These are phyloP conservation scores for Julus scanicus DNA, from an alignment of 2,888 invertebrate species.

Conservation along the genomic window DNA sequence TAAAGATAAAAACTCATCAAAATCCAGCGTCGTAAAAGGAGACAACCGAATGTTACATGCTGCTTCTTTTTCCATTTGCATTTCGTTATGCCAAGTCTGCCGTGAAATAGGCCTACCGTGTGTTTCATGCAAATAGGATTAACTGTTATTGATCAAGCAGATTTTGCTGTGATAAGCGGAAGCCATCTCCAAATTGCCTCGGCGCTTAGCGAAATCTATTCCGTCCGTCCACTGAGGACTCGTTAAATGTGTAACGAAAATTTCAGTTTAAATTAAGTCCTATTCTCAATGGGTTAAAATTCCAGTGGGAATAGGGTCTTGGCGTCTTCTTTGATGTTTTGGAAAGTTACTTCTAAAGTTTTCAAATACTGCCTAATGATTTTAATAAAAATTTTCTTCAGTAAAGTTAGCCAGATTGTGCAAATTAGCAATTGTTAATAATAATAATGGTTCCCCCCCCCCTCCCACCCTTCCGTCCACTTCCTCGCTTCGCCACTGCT, in stretches of 20 bases:
- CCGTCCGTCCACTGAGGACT: background rate
- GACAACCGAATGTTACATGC: too few relatives aligned
- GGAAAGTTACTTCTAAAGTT: too few relatives aligned
- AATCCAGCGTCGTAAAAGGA: background rate
- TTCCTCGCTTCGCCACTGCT: too few relatives aligned
- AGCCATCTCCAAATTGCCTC: background rate
- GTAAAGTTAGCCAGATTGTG: too few relatives aligned
- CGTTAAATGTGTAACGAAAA: background rate
- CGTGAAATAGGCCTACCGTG: background rate
- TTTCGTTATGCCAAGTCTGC: background rate
- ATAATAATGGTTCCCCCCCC: too few relatives aligned
- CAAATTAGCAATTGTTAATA: too few relatives aligned
- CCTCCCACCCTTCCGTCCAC: too few relatives aligned
- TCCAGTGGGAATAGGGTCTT: too few relatives aligned
- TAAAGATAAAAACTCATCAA: background rate
- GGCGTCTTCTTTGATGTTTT: too few relatives aligned
- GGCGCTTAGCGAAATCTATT: slow-evolving; percentile 12
- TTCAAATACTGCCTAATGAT: too few relatives aligned
- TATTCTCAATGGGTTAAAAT: background rate
- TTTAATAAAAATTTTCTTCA: too few relatives aligned
- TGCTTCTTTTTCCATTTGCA: too few relatives aligned
- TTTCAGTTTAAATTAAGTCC: background rate
- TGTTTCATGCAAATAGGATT: background rate
- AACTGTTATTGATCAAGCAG: background rate
- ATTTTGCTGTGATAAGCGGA: background rate